Base-by-base conservation (phyloP, 2,113 vertebrate genomes). In the Lethenteron reissneri region DNA sequence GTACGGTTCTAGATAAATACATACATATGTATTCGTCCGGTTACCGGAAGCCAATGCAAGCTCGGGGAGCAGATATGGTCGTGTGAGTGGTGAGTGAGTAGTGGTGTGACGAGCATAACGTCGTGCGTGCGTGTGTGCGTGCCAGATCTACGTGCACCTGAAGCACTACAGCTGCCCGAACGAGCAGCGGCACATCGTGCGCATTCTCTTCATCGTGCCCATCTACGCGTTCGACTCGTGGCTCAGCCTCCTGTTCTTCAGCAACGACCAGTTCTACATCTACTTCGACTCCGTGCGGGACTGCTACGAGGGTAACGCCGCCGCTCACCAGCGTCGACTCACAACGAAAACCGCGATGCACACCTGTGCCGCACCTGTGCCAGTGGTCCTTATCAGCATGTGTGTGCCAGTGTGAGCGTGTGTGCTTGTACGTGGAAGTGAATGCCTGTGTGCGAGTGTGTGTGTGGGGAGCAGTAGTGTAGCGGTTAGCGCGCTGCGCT, bases 181-280 rank as follows among this genome's bases (percentile, higher is more conserved):
- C 0, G 91, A 96, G 74, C 91, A 96, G 80, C 82, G 91, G 75
- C 88, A 96, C 81, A 96, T 96, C 2, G 91, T 96, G 3, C 81
- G 91, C 72, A 88, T 96, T 79, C 89, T 96, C 78, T 96, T 96
- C 83, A 95, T 96, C 7, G 91, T 96, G 62, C 91, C 91, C 80
- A 96, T 96, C 80, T 96, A 90, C 0, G 87, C 91, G 80, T 91
- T 92, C 5, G 91, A 96, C 81, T 95, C 90, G 3, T 96, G 91
- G 91, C 89, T 95, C 81, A 96, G 91, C 74, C 87, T 96, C n/a
- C 87, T 96, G 1, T 95, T 96, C 83, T 92, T 96, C 83, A 96
- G 90, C 82, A 95, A 92, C 3, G 90, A 96, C 82, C 90, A 96
- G 79, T 95, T 89, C 81, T 96, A 96, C 2, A 89, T 96, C 74